These are phyloP conservation scores for Laothoe populi DNA, from an alignment of 2,888 invertebrate species.

Conservation along the genomic window DNA sequence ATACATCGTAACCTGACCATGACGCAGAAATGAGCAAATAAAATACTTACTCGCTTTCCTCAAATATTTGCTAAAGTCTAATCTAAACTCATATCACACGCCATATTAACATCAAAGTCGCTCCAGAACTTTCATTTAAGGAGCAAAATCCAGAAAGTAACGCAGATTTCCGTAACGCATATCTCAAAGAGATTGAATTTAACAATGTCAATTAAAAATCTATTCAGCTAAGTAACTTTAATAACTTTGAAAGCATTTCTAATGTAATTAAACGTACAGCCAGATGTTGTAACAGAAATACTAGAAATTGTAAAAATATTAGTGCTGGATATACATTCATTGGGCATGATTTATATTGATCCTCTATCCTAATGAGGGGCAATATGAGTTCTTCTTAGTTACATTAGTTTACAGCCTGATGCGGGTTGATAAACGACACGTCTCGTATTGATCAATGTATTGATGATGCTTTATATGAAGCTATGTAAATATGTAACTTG, in stretches of 20 bases:
- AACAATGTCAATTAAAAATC: constrained; percentile 7
- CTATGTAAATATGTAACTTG: too few species aligned
- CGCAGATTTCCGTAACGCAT: neutral
- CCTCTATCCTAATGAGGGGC: too few species aligned
- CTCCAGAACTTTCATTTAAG: neutral
- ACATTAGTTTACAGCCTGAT: too few species aligned
- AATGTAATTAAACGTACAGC: neutral
- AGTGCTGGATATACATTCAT: too few species aligned
- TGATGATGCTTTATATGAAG: too few species aligned
- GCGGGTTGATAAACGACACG: too few species aligned
- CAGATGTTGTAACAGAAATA: neutral
- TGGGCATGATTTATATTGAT: too few species aligned
- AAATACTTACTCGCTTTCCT: neutral
- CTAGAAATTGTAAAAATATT: too few species aligned
- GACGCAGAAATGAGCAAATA: neutral
- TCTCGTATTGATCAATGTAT: too few species aligned
- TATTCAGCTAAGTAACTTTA: neutral
- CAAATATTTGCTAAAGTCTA: neutral
- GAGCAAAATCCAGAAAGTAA: constrained; percentile 5
- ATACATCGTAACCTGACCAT: neutral
- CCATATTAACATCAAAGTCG: constrained; percentile 2
- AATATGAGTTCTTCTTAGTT: too few species aligned
- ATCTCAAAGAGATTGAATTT: neutral
- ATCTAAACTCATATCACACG: neutral
- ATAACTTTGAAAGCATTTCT: constrained; percentile 12